Base-by-base conservation (phyloP, 1,140 invertebrate genomes). In the Lerema accius region DNA sequence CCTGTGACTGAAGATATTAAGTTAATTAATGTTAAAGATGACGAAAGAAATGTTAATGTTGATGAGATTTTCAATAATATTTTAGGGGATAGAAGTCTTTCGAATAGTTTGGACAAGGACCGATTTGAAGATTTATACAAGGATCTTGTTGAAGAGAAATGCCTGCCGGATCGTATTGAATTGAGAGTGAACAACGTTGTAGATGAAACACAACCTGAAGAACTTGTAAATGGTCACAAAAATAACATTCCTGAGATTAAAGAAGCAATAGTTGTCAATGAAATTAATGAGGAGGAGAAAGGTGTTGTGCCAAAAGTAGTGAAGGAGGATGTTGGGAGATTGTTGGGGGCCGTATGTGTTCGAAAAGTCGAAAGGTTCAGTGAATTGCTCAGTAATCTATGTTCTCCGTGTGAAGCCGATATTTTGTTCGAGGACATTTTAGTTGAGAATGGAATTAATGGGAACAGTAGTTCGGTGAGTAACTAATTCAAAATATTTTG, bases 311-410 rank as follows among this genome's bases (percentile, higher is more conserved):
- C 87, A 90, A 87, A 86, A 75, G 74, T 73, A 65, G 59, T 80
- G 66, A 80, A 83, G 68, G 72, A 73, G 60, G 81, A 85, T 58
- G 75, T 82, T 26, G 72, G 76, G 19, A 81, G 86, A 5, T 78
- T 90, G 50, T 75, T 90, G 59, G 85, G 86, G 61, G 88, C 83
- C 19, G 88, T 88, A 73, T 90, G 88, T 88, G 86, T 90, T 67
- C 81, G 82, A 58, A 89, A 84, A 89, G 88, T 90, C 68, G 88
- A 90, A 76, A 83, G 80, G 58, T 90, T 90, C 59, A 90, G 88
- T 90, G 88, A 90, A 71, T 78, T 90, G 74, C 85, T 90, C 49
- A 89, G 84, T 79, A 90, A 89, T 73, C 72, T 90, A 61, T 90
- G 88, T 82, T 89, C 88, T 4, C 88, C 88, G 3, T 82, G 85